These are phyloP conservation scores for Bos indicus DNA, from an alignment of 2,113 vertebrate genomes.

Conservation along the genomic window DNA sequence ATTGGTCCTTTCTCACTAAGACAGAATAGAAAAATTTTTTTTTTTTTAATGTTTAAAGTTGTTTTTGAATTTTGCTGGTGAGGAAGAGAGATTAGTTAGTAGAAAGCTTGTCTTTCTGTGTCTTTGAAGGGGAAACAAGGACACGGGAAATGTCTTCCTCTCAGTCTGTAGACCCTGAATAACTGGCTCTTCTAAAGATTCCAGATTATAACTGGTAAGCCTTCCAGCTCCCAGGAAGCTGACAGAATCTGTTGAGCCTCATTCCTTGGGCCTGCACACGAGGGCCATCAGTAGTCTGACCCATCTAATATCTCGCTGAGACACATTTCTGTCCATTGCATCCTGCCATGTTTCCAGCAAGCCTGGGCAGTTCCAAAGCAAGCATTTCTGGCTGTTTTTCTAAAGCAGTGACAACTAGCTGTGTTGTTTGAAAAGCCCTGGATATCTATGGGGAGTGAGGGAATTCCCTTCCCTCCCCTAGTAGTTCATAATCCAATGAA, in stretches of 20 bases:
- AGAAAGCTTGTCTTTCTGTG: neutral
- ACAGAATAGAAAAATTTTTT: neutral
- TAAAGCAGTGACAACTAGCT: neutral
- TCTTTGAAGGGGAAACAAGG: neutral
- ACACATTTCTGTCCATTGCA: neutral
- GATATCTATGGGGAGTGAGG: neutral
- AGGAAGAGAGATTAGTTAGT: neutral
- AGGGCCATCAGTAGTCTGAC: neutral
- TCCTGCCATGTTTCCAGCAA: neutral
- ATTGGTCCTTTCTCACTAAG: neutral
- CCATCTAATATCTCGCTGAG: neutral
- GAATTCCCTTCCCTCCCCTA: neutral
- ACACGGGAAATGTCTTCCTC: conserved; percentile 14
- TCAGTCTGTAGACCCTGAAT: neutral
- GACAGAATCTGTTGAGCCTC: neutral
- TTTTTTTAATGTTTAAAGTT: neutral
- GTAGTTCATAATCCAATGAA: neutral
- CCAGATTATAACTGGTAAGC: neutral
- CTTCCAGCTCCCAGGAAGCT: neutral
- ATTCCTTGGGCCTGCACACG: neutral
- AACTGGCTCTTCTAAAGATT: conserved; percentile 18
- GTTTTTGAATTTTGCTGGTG: neutral
- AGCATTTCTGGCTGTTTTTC: neutral
- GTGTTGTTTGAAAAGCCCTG: neutral
- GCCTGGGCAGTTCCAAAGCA: neutral